Evolutionary conservation across 2,113 vertebrate species (phyloP), one percentile per base, ranked within the genome.

Genomic region (Sisor rabdophorus): DNA sequence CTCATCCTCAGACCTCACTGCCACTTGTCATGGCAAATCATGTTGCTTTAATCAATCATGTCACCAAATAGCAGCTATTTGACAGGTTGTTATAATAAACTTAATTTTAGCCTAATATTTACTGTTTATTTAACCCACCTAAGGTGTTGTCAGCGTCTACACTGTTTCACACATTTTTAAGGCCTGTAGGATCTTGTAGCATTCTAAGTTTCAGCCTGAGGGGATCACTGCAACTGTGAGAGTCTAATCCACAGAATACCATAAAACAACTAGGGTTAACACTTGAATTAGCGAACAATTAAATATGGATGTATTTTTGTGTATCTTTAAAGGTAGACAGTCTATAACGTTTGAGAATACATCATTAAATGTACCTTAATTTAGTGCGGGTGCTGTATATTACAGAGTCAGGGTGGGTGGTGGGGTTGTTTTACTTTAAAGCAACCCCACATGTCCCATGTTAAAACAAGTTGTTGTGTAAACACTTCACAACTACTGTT

Each of bases 111-210:
- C 6, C 11, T 13, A n/a, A 52, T 53, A n/a, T 9, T 6, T 63
- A 22, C 26, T 69, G 64, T 78, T 70, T 81, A 77, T 78, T 74
- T 47, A 36, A 75, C 28, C 48, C n/a, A 52, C 40, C 67, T 52
- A 58, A 73, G 44, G 59, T 52, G 40, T 12, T 4, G 13, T 11
- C 47, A 56, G 47, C 17, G 22, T 69, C 36, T 30, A 22, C 6
- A 11, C 44, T 55, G 15, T 65, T 61, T 72, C 68, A 71, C 73
- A 53, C 20, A 56, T 71, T 47, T 56, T 55, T 55, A 20, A 75
- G 67, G 52, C 80, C 24, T 81, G 80, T 71, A 58, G 26, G 12
- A 71, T 64, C 80, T 67, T 71, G 79, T 72, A 22, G 67, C 44
- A 20, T n/a, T 24, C 56, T n/a, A 60, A 64, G 73, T 69, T 78